phyloP scores from a whole-genome alignment of 1,140 invertebrate species.

The Rhyacophila brunnea region DNA sequence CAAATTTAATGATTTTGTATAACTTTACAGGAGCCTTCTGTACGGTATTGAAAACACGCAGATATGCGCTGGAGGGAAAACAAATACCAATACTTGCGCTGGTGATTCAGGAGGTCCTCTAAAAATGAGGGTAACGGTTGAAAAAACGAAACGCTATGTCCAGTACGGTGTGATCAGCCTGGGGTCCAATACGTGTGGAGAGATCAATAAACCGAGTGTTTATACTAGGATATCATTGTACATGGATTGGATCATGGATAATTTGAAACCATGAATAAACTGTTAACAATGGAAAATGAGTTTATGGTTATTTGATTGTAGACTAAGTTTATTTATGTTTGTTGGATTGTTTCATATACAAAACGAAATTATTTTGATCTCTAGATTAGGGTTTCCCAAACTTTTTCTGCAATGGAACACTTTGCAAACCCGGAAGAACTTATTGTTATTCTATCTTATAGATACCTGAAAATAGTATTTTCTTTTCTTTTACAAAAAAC shows the following conservation, averaged over 20 bases:
- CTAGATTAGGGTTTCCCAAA: too few relatives aligned
- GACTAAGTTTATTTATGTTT: too few relatives aligned
- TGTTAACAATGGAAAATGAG: too few relatives aligned
- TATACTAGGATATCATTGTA: conserved; percentile 63
- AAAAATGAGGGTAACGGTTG: background rate
- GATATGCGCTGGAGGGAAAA: conserved; percentile 48
- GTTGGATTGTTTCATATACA: too few relatives aligned
- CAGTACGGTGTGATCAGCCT: conserved; percentile 69
- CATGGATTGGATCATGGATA: conserved; percentile 62
- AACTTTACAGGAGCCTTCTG: background rate
- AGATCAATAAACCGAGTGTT: conserved; percentile 58
- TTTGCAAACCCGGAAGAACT: too few relatives aligned
- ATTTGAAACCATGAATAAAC: conserved; percentile 4
- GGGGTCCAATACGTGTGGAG: conserved; percentile 61
- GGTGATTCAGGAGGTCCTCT: conserved; percentile 48
- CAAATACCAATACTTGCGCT: conserved; percentile 46
- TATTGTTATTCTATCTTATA: too few relatives aligned
- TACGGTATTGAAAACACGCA: background rate
- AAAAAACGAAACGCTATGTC: conserved; percentile 41
- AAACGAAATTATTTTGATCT: too few relatives aligned
- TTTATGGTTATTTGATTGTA: too few relatives aligned
- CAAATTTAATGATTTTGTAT: too few relatives aligned
- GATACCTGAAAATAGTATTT: too few relatives aligned
- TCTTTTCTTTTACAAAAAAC: too few relatives aligned
- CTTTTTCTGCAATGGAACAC: too few relatives aligned